Evolutionary conservation across 2,797 vertebrate genomes (phyloP).

Genomic region (Orientallactaga sibirica): DNA sequence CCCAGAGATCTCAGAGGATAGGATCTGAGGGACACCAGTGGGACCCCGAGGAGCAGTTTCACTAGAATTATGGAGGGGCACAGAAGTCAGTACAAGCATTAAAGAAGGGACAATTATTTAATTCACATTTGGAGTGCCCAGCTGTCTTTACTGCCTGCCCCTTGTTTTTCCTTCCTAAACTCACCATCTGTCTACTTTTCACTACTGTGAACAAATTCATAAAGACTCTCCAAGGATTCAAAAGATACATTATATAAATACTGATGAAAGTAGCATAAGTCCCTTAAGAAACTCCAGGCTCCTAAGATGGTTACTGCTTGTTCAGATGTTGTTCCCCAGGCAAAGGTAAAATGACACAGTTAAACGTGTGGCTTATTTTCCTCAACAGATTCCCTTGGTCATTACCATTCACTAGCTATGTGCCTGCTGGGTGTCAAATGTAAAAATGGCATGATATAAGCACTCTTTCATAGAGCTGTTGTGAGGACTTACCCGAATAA

Average conservation of each 20-base stretch:
- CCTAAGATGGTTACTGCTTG: conserved; percentile 42
- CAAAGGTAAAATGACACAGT: conserved; percentile 7
- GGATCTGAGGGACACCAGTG: background rate
- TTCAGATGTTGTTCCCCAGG: conserved; percentile 41
- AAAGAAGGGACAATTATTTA: conserved; percentile 31
- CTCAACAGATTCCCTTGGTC: background rate
- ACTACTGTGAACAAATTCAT: conserved; percentile 26
- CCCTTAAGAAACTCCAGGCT: conserved; percentile 1
- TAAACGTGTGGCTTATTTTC: conserved; percentile 28
- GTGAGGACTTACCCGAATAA: conserved; percentile 10
- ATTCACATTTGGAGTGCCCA: background rate
- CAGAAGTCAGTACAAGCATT: background rate
- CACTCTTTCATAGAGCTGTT: background rate
- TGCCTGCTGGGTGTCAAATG: background rate
- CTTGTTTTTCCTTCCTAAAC: conserved; percentile 51
- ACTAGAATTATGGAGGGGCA: background rate
- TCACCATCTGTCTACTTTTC: conserved; percentile 43
- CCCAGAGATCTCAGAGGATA: background rate
- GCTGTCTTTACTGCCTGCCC: conserved; percentile 57
- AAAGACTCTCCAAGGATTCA: conserved; percentile 58
- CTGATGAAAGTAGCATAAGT: conserved; percentile 13
- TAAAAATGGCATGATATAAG: background rate
- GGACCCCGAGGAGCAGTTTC: background rate
- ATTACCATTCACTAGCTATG: background rate
- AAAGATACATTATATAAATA: conserved; percentile 45